phyloP scores from a whole-genome alignment of 2,113 vertebrate genomes.

The Atlantisia rogersi region DNA sequence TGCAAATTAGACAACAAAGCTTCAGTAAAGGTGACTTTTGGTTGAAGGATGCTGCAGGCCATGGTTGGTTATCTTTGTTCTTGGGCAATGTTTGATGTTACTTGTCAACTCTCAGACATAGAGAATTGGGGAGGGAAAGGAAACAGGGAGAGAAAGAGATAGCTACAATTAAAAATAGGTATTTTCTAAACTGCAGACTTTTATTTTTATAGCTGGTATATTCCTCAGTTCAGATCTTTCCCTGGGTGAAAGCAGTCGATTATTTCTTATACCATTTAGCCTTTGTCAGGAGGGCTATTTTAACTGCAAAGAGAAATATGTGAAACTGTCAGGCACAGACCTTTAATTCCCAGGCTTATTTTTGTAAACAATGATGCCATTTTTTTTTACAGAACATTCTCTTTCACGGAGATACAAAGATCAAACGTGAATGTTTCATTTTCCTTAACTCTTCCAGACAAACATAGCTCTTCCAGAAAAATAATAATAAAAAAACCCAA shows the following conservation, averaged over 20 bases:
- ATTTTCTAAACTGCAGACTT: conserved; percentile 18
- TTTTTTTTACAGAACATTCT: background rate
- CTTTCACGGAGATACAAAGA: conserved; percentile 31
- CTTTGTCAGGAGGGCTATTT: conserved; percentile 49
- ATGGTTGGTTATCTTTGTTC: conserved; percentile 24
- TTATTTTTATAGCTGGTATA: background rate
- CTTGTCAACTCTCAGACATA: background rate
- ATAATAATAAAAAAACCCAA: conserved; percentile 23
- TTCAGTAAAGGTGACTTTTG: conserved; percentile 32
- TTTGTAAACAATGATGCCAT: conserved; percentile 66
- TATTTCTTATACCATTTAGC: conserved; percentile 41
- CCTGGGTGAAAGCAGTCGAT: conserved; percentile 10
- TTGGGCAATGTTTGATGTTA: background rate
- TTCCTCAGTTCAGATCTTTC: conserved; percentile 19
- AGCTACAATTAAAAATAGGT: conserved; percentile 36
- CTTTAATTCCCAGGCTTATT: conserved; percentile 55
- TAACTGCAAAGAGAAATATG: conserved; percentile 34
- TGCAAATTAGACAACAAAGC: background rate
- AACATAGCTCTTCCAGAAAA: conserved; percentile 32
- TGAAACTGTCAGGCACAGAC: conserved; percentile 30
- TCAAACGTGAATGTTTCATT: conserved; percentile 40
- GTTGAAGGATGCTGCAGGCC: conserved; percentile 43
- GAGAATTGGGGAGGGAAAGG: background rate
- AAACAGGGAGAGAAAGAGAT: background rate
- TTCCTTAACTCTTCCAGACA: conserved; percentile 46